Conservation (phyloP, 2,113 vertebrate species). For the Chaetorhynchus papuensis region DNA sequence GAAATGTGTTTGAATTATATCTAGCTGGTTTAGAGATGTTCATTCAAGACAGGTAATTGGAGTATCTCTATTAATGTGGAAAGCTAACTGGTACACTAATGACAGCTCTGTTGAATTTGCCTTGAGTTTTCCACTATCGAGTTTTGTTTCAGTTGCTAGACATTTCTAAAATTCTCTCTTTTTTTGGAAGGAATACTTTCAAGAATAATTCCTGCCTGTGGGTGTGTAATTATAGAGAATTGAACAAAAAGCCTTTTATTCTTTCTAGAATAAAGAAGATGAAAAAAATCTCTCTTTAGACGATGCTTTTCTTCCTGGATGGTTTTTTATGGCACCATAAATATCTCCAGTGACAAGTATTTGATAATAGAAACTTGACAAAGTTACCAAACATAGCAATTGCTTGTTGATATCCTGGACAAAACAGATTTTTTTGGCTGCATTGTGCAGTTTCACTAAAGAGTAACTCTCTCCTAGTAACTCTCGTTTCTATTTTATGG, state of each 20-base stretch:
- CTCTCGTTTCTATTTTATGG: background rate
- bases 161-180: background rate
- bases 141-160: background rate
- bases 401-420: background rate
- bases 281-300: background rate
- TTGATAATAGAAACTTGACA: background rate
- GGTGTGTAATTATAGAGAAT: background rate
- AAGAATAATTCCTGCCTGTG: background rate
- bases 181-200: background rate
- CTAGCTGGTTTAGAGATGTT: background rate
- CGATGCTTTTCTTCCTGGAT: background rate
- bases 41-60: background rate
- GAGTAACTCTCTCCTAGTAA: background rate
- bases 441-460: background rate
- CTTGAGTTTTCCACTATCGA: background rate
- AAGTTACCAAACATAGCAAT: background rate
- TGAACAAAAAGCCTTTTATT: background rate
- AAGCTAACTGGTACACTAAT: background rate
- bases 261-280: background rate
- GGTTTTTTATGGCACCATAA: background rate
- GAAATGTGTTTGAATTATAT: background rate
- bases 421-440: background rate
- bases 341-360: background rate
- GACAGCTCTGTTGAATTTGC: background rate
- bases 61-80: background rate